These are phyloP conservation scores for Philereme transversata DNA, from an alignment of 2,888 invertebrate species.

Conservation along the genomic window DNA sequence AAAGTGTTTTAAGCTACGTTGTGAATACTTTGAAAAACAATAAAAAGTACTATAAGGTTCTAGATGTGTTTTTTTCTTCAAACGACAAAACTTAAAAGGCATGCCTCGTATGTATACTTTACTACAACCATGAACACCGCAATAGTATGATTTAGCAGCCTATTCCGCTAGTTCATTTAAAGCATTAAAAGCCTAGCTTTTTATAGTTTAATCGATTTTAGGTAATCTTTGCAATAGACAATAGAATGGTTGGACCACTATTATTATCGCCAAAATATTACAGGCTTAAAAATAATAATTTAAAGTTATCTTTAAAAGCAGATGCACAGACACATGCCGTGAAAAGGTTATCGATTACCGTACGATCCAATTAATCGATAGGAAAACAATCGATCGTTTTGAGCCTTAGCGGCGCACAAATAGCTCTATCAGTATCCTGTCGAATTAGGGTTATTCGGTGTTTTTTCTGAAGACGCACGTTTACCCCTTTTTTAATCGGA, in stretches of 20 bases:
- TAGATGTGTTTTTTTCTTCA: too few relatives aligned
- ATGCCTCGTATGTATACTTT: too few relatives aligned
- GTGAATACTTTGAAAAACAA: too few relatives aligned
- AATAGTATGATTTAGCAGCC: not conserved
- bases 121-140: not conserved
- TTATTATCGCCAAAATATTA: not conserved
- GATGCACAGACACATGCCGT: slow-evolving; percentile 74
- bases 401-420: slow-evolving; percentile 70
- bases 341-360: slow-evolving; percentile 79
- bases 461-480: slow-evolving; percentile 65
- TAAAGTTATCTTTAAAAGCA: slow-evolving; percentile 58
- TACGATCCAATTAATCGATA: slow-evolving; percentile 83
- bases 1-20: too few relatives aligned
- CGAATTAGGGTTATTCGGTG: slow-evolving; percentile 77
- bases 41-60: too few relatives aligned
- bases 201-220: too few relatives aligned
- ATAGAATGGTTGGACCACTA: not conserved
- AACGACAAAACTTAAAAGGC: too few relatives aligned
- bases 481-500: slow-evolving; percentile 82
- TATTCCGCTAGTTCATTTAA: not conserved
- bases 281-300: slow-evolving; percentile 33
- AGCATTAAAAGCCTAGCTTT: too few relatives aligned
- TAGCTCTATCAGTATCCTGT: slow-evolving; percentile 79
- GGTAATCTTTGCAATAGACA: not conserved
- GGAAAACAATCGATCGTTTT: slow-evolving; percentile 74